phyloP scores from a whole-genome alignment of 2,113 vertebrate genomes.

The Tor tambroides region DNA sequence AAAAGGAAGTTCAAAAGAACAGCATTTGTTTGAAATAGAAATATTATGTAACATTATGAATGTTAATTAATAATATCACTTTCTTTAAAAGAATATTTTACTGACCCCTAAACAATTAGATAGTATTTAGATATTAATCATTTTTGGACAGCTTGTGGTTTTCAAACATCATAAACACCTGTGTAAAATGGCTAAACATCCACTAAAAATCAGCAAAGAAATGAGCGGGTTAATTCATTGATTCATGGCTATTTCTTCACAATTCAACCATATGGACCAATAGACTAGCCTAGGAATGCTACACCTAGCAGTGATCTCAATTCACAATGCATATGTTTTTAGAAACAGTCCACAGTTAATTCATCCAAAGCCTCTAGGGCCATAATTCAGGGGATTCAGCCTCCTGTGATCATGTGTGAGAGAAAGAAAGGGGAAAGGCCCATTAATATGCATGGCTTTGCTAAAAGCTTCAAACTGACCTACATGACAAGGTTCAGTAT shows the following conservation, averaged over 20 bases:
- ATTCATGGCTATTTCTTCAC: constrained; percentile 56
- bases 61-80: too few relatives aligned
- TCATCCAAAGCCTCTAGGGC: constrained; percentile 62
- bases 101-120: background rate
- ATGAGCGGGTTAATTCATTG: constrained; percentile 6
- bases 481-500: constrained; percentile 77
- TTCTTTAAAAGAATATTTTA: too few relatives aligned
- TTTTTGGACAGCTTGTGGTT: background rate
- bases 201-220: background rate
- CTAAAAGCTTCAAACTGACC: constrained; percentile 77
- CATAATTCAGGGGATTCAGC: constrained; percentile 49
- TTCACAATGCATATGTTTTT: constrained; percentile 80
- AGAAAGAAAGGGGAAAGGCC: background rate
- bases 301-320: constrained; percentile 68
- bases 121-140: background rate
- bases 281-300: constrained; percentile 43
- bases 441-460: constrained; percentile 77
- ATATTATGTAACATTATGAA: background rate
- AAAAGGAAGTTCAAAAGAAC: background rate
- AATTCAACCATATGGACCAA: constrained; percentile 53
- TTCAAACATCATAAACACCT: background rate
- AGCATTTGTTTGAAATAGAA: too few relatives aligned
- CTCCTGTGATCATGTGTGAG: constrained; percentile 49
- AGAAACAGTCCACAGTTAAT: constrained; percentile 69
- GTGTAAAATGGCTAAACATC: background rate